Evolutionary conservation across 2,797 vertebrate genomes (phyloP), one percentile per base, ranked within the genome.

Genomic region (Mormyrops attenuatus): DNA sequence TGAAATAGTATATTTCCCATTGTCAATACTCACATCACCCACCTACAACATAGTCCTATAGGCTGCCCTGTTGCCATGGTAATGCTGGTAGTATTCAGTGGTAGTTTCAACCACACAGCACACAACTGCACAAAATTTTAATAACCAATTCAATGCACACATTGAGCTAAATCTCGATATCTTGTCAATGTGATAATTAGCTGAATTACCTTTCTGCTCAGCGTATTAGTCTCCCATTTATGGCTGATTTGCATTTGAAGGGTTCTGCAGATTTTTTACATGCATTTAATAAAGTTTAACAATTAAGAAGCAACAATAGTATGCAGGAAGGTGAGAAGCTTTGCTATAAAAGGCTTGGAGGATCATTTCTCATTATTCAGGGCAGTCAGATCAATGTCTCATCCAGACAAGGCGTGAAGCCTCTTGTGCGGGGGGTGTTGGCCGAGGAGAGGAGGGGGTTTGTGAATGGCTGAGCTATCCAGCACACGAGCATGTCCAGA

Each of bases 401-500:
- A 30, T 60, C 30, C 13, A 11, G 85, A 20, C 85, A 57, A 55
- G 52, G 85, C 22, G 4, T 6, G 13, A 50, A 26, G 50, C 22
- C 85, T 55, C 84, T 86, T 26, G 26, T 20, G 34, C 3, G 13
- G 7, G 55, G 41, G 38, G 60, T 26, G 34, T 20, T 47, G 55
- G 26, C 50, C 11, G 9, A 30, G 44, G 20, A 26, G 20, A 22
- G 41, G 26, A 52, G 50, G 26, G 26, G 44, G n/a, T 69, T 82
- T 82, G 80, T 89, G 20, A 89, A 82, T 82, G 50, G 50, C 30
- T 55, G 73, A n/a, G 20, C 69, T 73, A 84, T 50, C 6, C 88
- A 44, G 20, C 73, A 89, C 73, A 84, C 53, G 34, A 34, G 57
- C 77, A 44, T 57, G 53, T 82, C 88, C 50, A 89, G 88, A 89